Base-by-base conservation (phyloP, 2,888 invertebrate species). In the Leptopterna dolabrata region DNA sequence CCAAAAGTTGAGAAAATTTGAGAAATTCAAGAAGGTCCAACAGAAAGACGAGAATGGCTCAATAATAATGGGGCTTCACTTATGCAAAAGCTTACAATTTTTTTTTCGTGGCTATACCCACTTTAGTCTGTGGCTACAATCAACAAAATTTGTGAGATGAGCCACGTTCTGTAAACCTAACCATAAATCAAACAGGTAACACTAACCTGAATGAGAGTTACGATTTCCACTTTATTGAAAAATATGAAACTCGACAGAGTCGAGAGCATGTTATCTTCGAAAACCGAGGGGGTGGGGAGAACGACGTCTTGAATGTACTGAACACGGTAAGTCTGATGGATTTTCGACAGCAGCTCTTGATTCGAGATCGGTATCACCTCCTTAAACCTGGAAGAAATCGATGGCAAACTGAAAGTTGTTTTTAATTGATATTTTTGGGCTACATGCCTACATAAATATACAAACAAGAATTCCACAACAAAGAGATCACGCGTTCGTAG, bases 231-330 rank as follows among this genome's bases (percentile, higher is more conserved):
- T 94, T 99, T 99, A 93, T 99, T 99, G 93, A 99, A 99, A 94
- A 98, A 99, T 93, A 99, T 97, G 94, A 99, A 99, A 94, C 98
- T 99, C 92, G 97, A 97, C 91, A 99, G 94, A 88, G 98, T 98
- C 91, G 98, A 98, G 90, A 99, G 94, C 95, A 99, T 96, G 92
- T 99, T 99, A 92, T 99, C 99, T 92, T 99, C 99, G 93, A 99
- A 99, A 91, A 99, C 97, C 90, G 98, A 98, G 14, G 99, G 99
- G 80, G 99, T 98, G 30, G 99, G 99, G 91, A 99, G 93, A 91
- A 99, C 99, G 91, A 99, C 98, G 93, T 99, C 99, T 92, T 97
- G 97, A 91, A 99, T 99, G 93, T 99, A 99, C 93, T 99, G 99
- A 91, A 99, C 99, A 92, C 99, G 95, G 93, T 99, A 99, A 87